Base-by-base conservation (phyloP, 2,113 vertebrate genomes). In the Silurus asotus region DNA sequence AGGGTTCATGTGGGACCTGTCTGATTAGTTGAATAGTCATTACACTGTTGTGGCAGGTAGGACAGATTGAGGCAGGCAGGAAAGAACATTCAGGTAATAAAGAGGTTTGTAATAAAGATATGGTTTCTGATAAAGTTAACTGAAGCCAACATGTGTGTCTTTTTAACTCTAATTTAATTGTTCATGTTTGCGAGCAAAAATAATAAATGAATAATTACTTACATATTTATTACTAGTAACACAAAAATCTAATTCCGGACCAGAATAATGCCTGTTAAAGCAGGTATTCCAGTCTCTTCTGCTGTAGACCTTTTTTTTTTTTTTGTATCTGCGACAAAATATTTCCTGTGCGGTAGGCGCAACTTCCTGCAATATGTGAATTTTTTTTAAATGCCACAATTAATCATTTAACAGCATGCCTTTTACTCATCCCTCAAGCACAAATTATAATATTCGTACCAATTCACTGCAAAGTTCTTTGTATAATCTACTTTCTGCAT, bases 1-100 rank as follows among this genome's bases (percentile, higher is more conserved):
- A 82, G n/a, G 74, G 83, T 77, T 59, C 83, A 53, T 17, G 70
- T 25, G 59, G 75, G 53, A 45, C 65, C 79, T 53, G 87, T 56
- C 62, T 55, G 82, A 86, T 84, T 70, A 86, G 58, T 23, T 76
- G 81, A 84, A 62, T 67, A 65, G 58, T 62, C 74, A 77, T 64
- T 76, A 84, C 48, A 15, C 48, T 61, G 45, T 51, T 64, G 70
- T 53, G 81, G 74, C 84, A 49, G 72, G 79, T 58, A 58, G 28
- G n/a, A 78, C 81, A 69, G 56, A 72, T 65, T 56, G 53, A 64
- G 55, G 20, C 65, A 80, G 67, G 49, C 23, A 15, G 59, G 11
- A 17, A 10, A 61, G 37, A 72, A 49, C 55, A n/a, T 58, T 58
- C 17, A 2, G 37, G 70, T 84, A 62, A 84, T 64, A 49, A 58